Conservation (phyloP, 2,888 invertebrate genomes). For the Orthosia incerta region DNA sequence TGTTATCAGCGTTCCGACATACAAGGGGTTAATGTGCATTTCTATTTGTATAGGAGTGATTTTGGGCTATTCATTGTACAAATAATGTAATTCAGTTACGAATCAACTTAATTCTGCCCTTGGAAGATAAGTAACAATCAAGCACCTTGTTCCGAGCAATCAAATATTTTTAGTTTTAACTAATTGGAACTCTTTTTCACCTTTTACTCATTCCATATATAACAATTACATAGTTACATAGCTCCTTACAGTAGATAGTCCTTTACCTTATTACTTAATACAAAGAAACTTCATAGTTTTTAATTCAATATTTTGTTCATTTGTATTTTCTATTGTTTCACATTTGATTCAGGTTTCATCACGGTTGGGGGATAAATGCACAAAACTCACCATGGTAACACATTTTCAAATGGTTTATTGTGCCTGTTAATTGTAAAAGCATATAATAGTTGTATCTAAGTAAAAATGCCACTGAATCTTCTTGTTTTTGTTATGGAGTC, state of each 20-base stretch:
- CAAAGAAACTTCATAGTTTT: neutral
- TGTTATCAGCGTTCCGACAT: no score
- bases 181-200: neutral
- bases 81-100: neutral
- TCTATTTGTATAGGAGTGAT: neutral
- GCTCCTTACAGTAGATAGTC: no score
- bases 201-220: neutral
- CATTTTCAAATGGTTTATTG: neutral
- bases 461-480: no score
- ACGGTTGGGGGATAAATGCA: no score
- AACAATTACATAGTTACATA: neutral
- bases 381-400: conserved; percentile 10
- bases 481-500: neutral
- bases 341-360: no score
- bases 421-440: neutral
- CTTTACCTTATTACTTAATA: neutral
- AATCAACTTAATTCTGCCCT: neutral
- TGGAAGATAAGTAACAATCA: neutral
- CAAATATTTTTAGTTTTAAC: neutral
- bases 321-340: rapidly evolving
- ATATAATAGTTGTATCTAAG: neutral
- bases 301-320: neutral
- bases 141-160: neutral
- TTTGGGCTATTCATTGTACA: neutral
- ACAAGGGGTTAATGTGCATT: no score